These are phyloP conservation scores for Holothuria glaberrima DNA, from an alignment of 35 echinoderm and acorn worm genomes.

Conservation along the genomic window DNA sequence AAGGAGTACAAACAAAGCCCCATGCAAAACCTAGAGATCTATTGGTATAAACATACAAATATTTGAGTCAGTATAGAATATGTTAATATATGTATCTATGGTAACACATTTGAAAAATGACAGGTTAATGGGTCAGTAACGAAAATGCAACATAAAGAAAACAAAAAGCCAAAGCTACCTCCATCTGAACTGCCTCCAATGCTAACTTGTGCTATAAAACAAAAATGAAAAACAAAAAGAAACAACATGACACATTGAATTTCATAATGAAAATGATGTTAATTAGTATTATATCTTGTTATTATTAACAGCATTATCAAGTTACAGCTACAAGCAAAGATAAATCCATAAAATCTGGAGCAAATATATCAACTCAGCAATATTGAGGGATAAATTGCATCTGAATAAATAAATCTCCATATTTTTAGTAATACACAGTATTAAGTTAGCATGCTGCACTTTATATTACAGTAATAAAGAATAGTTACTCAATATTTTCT, in stretches of 20 bases:
- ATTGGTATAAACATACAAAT: not conserved
- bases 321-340: no score
- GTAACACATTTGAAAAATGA: slow-evolving; percentile 23
- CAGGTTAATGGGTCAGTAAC: not conserved
- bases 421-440: no score
- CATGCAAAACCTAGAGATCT: not conserved
- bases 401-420: no score
- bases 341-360: no score
- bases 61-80: not conserved
- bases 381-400: no score
- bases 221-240: slow-evolving; percentile 34
- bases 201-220: slow-evolving; percentile 30
- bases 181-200: slow-evolving; percentile 51
- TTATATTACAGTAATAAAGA: no score
- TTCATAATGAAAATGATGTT: not conserved
- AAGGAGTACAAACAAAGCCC: not conserved
- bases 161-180: slow-evolving; percentile 54
- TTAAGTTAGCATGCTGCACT: no score
- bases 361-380: no score
- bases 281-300: not conserved
- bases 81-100: not conserved
- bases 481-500: no score
- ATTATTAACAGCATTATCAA: not conserved
- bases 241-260: slow-evolving; percentile 4
- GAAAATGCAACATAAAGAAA: slow-evolving; percentile 35